Evolutionary conservation across 2,797 vertebrate genomes (phyloP).

Genomic region (Acanthis flammea): DNA sequence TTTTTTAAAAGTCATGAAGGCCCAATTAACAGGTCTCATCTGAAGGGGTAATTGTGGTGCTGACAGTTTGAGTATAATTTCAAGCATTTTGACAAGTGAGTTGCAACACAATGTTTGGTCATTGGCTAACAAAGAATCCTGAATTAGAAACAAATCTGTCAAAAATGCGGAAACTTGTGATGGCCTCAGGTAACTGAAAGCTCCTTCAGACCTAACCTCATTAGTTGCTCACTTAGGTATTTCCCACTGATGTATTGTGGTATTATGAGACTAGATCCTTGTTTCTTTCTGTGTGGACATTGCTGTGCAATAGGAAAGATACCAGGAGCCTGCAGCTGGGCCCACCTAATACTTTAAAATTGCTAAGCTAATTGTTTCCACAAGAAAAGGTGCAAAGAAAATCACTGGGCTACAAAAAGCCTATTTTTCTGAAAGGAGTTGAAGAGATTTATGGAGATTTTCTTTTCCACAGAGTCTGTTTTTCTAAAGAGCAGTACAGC

Average conservation of each 20-base stretch:
- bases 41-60: background rate
- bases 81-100: background rate
- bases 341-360: conserved; percentile 52
- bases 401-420: conserved; percentile 31
- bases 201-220: background rate
- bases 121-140: background rate
- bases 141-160: background rate
- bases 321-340: conserved; percentile 13
- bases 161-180: background rate
- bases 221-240: background rate
- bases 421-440: conserved; percentile 9
- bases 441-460: conserved; percentile 46
- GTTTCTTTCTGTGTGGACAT: background rate
- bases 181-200: background rate
- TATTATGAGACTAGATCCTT: background rate
- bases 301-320: conserved; percentile 3
- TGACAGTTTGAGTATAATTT: background rate
- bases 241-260: background rate
- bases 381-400: conserved; percentile 60
- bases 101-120: background rate
- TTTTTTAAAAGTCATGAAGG: background rate
- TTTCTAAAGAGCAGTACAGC: conserved; percentile 33
- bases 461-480: conserved; percentile 47
- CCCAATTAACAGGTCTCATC: accelerated
- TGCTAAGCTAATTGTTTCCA: conserved; percentile 60